phyloP scores from a whole-genome alignment of 2,888 invertebrate genomes.

The Gisinianus flammeolus region DNA sequence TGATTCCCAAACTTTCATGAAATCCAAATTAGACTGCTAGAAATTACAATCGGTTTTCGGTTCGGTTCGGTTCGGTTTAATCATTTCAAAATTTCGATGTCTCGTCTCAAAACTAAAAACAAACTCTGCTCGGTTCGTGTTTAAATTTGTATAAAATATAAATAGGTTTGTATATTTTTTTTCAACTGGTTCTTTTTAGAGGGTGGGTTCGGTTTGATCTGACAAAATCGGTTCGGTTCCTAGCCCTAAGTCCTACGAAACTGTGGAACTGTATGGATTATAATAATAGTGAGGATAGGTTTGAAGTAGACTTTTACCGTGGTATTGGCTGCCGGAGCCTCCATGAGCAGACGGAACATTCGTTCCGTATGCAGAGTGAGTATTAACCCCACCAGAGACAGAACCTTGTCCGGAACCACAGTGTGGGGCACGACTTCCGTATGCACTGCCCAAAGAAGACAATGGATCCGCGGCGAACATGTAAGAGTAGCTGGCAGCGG shows the following conservation, averaged over 20 bases:
- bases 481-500: slow-evolving; percentile 76
- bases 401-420: slow-evolving; percentile 62
- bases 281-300: slow-evolving; percentile 41
- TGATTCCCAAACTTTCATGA: too few species aligned
- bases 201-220: not conserved
- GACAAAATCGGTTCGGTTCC: not conserved
- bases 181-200: not conserved
- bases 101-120: too few species aligned
- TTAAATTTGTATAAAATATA: not conserved
- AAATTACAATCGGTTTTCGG: too few species aligned
- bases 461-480: slow-evolving; percentile 90
- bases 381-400: slow-evolving; percentile 63
- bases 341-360: slow-evolving; percentile 65
- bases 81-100: not conserved
- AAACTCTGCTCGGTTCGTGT: not conserved
- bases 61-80: not conserved
- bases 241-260: slow-evolving; percentile 30
- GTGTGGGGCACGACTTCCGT: slow-evolving; percentile 72
- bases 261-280: slow-evolving; percentile 43
- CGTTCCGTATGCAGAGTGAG: slow-evolving; percentile 69
- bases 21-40: too few species aligned
- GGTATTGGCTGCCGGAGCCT: slow-evolving; percentile 64
- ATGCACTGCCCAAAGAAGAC: slow-evolving; percentile 73
- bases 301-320: slow-evolving; percentile 53
- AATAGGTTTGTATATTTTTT: not conserved